Evolutionary conservation across 1,140 invertebrate species (phyloP), one percentile per base, ranked within the genome.

Genomic region (Aphelenchoides fujianensis): DNA sequence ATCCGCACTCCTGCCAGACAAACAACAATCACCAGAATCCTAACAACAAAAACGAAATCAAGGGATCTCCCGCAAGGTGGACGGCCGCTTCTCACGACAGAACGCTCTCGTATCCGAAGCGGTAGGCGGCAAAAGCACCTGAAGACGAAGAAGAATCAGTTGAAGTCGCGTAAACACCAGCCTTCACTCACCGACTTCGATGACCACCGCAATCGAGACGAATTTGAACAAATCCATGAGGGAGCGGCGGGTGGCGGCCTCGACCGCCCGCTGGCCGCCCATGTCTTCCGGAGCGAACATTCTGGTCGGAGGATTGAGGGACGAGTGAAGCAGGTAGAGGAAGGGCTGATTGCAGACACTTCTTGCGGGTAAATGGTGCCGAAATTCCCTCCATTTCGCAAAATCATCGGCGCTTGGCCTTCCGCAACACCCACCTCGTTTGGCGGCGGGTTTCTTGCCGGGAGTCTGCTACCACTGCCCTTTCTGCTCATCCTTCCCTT

Each of bases 181-280:
- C 55, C 5, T 12, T 12, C 12, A 59, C 55, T 59, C 19, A 59
- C 55, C 19, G 23, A 59, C 23, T 59, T 59, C 55, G 23, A 59
- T 32, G 55, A 59, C 19, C 5, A 23, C 55, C 5, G 19, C 34
- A 32, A 59, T 7, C 5, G 55, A 30, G 7, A 5, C 5, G 55
- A 59, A 59, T 23, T 59, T 59, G 55, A 19, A 5, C 5, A 59
- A 59, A 19, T 59, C 55, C 19, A 19, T 59, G 5, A 59, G 23
- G 5, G 5, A 7, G 5, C 19, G 55, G 28, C 34, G 55, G 7
- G 5, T 5, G 27, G 55, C 55, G 5, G 55, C 55, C 19, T 59
- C 27, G 23, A 30, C 55, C 55, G 41, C 41, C 23, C 41, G 41
- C 23, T 48, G 12, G 41, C 41, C 41, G 41, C 41, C 23, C 12